Evolutionary conservation across 1,140 invertebrate genomes (phyloP).

Genomic region (Sinonovacula constricta): DNA sequence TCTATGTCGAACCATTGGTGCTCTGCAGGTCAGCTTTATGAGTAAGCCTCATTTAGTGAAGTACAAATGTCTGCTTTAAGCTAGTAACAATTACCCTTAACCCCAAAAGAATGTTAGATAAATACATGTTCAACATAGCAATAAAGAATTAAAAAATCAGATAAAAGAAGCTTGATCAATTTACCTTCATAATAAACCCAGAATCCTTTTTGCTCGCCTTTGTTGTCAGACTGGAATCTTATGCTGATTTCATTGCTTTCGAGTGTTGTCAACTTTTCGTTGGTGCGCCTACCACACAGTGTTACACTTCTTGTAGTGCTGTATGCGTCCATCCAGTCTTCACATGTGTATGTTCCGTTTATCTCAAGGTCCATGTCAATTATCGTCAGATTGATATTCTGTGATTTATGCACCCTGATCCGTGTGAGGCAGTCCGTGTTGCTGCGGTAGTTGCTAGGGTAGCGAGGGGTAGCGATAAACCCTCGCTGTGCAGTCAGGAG

Average conservation of each 20-base stretch:
- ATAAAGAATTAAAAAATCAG: too few relatives aligned
- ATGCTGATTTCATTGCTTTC: constrained; percentile 63
- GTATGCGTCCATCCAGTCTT: constrained; percentile 71
- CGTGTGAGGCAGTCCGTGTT: constrained; percentile 60
- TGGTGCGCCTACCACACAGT: constrained; percentile 67
- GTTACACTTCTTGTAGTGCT: constrained; percentile 68
- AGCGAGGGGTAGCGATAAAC: constrained; percentile 72
- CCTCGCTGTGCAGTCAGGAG: constrained; percentile 65
- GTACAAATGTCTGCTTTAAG: too few relatives aligned
- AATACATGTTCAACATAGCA: too few relatives aligned
- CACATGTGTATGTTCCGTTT: constrained; percentile 65
- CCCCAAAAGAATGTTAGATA: too few relatives aligned
- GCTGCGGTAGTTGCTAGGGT: constrained; percentile 69
- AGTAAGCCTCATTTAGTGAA: too few relatives aligned
- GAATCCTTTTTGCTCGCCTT: constrained; percentile 69
- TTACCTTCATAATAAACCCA: constrained; percentile 77
- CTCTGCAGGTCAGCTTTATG: neutral
- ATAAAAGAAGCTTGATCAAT: neutral
- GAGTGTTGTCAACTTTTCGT: constrained; percentile 62
- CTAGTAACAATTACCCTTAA: too few relatives aligned
- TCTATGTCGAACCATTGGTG: neutral
- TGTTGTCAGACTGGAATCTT: constrained; percentile 57
- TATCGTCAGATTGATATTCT: constrained; percentile 67
- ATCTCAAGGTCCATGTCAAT: constrained; percentile 72
- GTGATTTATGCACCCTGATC: constrained; percentile 61